Conservation (phyloP, 2,797 vertebrate genomes). For the Peromyscus nudipes region DNA sequence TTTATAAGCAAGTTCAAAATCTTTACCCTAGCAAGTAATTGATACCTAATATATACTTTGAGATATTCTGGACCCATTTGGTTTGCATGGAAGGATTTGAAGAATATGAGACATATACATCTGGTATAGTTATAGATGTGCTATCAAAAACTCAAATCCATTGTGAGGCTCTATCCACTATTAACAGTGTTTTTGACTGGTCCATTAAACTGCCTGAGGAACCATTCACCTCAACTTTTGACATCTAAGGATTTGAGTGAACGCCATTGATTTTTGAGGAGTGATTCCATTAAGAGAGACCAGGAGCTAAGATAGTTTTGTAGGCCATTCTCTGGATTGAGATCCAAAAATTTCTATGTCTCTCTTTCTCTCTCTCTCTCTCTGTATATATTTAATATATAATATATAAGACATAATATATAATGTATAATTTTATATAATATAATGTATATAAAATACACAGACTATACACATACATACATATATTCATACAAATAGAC, state of each 20-base stretch:
- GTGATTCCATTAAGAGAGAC: neutral
- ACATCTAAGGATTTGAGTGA: neutral
- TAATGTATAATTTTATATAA: too few relatives aligned
- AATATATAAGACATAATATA: too few relatives aligned
- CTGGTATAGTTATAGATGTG: neutral
- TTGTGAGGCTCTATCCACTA: neutral
- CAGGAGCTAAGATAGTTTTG: neutral
- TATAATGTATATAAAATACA: neutral
- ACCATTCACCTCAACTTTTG: neutral
- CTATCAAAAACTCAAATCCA: neutral
- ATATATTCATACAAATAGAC: neutral
- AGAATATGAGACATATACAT: neutral
- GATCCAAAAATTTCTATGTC: neutral
- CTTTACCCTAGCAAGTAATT: neutral
- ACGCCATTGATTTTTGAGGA: neutral
- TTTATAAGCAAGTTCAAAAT: conserved; percentile 20
- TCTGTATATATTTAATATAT: neutral
- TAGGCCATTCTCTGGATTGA: neutral
- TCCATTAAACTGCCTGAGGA: neutral
- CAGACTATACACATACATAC: neutral
- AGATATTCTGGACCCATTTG: neutral
- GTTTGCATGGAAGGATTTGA: neutral
- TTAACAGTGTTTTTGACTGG: neutral
- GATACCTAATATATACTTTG: neutral
- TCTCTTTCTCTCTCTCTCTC: neutral